Evolutionary conservation across 1,140 invertebrate species (phyloP), one percentile per base, ranked within the genome.

Genomic region (Teleogryllus occipitalis): DNA sequence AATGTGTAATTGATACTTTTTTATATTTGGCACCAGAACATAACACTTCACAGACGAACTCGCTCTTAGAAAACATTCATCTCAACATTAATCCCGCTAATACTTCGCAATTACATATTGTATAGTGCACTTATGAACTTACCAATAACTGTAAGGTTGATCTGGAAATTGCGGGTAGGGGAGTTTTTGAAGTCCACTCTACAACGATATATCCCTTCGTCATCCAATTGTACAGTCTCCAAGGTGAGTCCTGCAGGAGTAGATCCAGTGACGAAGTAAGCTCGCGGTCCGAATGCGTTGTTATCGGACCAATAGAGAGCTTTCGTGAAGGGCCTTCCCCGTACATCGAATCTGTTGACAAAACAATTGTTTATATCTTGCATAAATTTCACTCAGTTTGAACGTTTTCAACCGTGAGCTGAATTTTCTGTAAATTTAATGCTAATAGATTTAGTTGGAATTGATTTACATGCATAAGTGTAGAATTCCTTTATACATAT

Each of bases 121-220:
- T 2, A 39, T 39, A 39, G 27, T 39, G 27, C 1, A 39, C 54
- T 65, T 65, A 10, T 73, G 7, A n/a, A 89, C 92, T 92, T 89
- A 97, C 96, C 95, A 85, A 96, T 96, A 82, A 97, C 95, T 82
- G 94, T 95, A 82, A 97, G 90, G 85, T 95, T 94, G 84, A 97
- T 94, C 87, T 95, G 93, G 84, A 93, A 94, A 86, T 97, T 97
- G 82, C 94, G 90, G 6, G 96, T 97, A 0, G 95, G 95, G 12
- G 95, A 95, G 84, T 95, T 95, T 83, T 92, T 92, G 86, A 96
- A 97, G 85, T 97, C 96, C 7, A 97, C 96, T 81, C 96, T 89
- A 86, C 95, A 97, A 79, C 95, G 88, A 85, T 96, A 97, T 82
- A 92, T 89, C 54, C 95, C 95, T 84, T 95, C 94, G 85, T 97